These are phyloP conservation scores for Telmatochromis brachygnathus DNA, from an alignment of 2,113 vertebrate species.

Conservation along the genomic window DNA sequence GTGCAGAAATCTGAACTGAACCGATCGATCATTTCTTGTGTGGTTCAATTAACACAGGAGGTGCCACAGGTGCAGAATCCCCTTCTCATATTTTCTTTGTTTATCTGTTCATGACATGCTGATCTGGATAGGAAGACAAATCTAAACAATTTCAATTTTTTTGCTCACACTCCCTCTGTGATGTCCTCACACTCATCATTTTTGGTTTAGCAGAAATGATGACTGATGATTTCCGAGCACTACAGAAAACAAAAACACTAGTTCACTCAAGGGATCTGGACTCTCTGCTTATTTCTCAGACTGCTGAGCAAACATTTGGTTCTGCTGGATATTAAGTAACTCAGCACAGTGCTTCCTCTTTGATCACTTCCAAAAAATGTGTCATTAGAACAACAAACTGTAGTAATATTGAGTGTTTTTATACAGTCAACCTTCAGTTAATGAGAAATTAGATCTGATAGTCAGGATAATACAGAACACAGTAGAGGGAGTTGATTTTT, in stretches of 20 bases:
- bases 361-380: not conserved
- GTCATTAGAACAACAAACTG: not conserved
- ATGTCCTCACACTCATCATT: not conserved
- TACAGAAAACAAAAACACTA: not conserved
- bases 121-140: not conserved
- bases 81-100: not conserved
- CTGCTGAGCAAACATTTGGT: constrained; percentile 8
- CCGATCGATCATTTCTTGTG: not conserved
- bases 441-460: not conserved
- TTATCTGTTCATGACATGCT: not conserved
- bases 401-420: not conserved
- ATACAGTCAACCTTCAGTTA: not conserved
- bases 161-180: too few relatives aligned
- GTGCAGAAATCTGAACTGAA: not conserved
- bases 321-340: constrained; percentile 5
- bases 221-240: not conserved
- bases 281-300: not conserved
- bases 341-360: constrained; percentile 17
- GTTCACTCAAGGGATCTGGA: not conserved
- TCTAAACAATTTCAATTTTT: not conserved
- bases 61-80: not conserved
- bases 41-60: not conserved
- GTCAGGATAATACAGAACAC: not conserved
- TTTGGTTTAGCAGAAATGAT: not conserved
- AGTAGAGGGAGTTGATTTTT: not conserved